Percentiles rank a stretch among this genome's conserved stretches.
Conservation (phyloP, 1,140 invertebrate species). For the Anadara kagoshimensis region DNA sequence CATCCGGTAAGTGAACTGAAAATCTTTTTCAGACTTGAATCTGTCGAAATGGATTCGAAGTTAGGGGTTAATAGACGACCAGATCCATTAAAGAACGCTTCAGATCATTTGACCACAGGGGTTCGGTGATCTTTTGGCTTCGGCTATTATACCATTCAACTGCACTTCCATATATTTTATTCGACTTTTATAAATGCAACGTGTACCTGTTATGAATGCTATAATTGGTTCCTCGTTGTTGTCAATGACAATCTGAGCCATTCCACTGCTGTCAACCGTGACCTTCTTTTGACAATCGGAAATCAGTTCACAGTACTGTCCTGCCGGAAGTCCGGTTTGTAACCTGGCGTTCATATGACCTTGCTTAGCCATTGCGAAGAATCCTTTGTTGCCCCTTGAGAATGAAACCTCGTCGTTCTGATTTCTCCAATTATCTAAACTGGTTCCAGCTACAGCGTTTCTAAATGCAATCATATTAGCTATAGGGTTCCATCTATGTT, state of each 20-base stretch:
- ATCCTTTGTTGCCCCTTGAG: conserved; percentile 64
- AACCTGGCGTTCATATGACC: conserved; percentile 58
- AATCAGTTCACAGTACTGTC: conserved; percentile 90
- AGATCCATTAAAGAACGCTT: too few species aligned
- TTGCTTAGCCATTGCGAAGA: conserved; percentile 67
- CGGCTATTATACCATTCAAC: too few species aligned
- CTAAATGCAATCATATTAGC: conserved; percentile 80
- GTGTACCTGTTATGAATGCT: conserved; percentile 82
- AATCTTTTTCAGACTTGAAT: too few species aligned
- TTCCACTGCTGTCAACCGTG: conserved; percentile 79
- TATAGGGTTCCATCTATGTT: conserved; percentile 89
- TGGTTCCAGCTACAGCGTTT: conserved; percentile 56
- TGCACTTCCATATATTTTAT: too few species aligned
- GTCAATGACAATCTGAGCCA: conserved; percentile 79
- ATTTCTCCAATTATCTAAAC: conserved; percentile 52
- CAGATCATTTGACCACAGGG: too few species aligned
- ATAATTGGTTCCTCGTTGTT: conserved; percentile 82
- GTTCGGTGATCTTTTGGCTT: too few species aligned
- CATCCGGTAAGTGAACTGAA: too few species aligned
- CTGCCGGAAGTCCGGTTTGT: conserved; percentile 83
- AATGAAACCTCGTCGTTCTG: conserved; percentile 65
- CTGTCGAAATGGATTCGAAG: too few species aligned
- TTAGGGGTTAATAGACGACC: too few species aligned
- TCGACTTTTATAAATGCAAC: too few species aligned
- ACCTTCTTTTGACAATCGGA: conserved; percentile 83